Percentiles rank a stretch among this genome's conserved stretches.
Evolutionary conservation across 2,113 vertebrate genomes (phyloP).

Genomic region (Rhipidura dahli): DNA sequence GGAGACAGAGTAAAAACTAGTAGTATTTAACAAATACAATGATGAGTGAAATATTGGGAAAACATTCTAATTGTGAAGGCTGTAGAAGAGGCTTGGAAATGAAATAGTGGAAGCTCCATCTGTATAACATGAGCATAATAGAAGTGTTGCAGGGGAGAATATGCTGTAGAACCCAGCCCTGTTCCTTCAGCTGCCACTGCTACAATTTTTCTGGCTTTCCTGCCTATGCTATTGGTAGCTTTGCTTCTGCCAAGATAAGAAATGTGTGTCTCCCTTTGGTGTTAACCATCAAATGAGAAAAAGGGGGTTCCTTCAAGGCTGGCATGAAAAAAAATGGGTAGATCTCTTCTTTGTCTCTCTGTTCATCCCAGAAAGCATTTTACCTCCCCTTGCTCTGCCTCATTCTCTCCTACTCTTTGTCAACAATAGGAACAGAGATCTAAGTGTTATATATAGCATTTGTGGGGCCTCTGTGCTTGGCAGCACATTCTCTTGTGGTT

Average conservation of each 20-base stretch:
- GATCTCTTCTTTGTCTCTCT: not conserved
- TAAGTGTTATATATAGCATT: not conserved
- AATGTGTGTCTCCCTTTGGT: accelerated
- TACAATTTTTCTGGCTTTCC: not conserved
- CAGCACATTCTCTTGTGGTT: not conserved
- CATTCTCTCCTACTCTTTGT: not conserved
- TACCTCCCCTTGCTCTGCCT: not conserved
- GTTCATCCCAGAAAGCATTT: not conserved
- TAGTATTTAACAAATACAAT: not conserved
- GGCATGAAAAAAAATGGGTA: not conserved
- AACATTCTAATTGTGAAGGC: not conserved
- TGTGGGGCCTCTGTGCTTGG: not conserved
- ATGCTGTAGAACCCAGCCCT: not conserved
- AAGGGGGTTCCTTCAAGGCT: not conserved
- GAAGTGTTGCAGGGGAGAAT: not conserved
- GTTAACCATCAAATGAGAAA: not conserved
- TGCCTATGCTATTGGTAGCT: not conserved
- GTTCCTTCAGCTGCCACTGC: not conserved
- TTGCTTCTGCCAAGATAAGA: not conserved
- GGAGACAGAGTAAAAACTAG: not conserved
- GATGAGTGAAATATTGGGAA: not conserved
- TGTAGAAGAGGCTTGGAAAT: not conserved
- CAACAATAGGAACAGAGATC: not conserved
- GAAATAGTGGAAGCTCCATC: not conserved
- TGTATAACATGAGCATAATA: not conserved